Evolutionary conservation across 2,888 invertebrate genomes (phyloP).

Genomic region (Nomada fucata): DNA sequence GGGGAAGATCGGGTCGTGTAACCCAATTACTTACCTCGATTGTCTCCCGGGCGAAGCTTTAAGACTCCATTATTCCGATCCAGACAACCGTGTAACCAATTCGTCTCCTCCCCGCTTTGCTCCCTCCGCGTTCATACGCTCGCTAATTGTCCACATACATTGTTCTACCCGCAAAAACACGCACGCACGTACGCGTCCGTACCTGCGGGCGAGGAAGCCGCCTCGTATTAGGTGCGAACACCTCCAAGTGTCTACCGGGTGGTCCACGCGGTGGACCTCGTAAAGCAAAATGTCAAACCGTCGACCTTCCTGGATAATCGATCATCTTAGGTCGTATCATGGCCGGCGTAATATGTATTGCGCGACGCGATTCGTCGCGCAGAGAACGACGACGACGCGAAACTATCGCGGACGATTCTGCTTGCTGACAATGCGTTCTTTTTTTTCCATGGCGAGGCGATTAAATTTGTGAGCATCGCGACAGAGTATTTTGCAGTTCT

Average conservation of each 20-base stretch:
- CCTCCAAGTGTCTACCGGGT: constrained; percentile 66
- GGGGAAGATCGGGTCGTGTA: neutral
- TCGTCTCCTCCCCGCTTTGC: constrained; percentile 23
- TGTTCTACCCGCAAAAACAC: constrained; percentile 31
- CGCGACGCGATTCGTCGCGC: constrained; percentile 53
- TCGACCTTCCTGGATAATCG: constrained; percentile 66
- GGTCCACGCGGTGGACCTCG: constrained; percentile 56
- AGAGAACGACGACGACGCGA: constrained; percentile 12
- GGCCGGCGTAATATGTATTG: constrained; percentile 28
- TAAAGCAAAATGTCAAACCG: constrained; percentile 61
- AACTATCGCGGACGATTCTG: constrained; percentile 50
- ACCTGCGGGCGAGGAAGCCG: constrained; percentile 31
- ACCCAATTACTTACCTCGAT: constrained; percentile 6
- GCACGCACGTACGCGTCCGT: constrained; percentile 9
- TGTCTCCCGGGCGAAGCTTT: constrained; percentile 26
- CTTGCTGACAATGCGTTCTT: constrained; percentile 40
- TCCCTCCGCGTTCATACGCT: constrained; percentile 3
- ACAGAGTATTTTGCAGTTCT: constrained; percentile 6
- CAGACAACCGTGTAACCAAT: constrained; percentile 30
- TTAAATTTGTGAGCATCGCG: constrained; percentile 55
- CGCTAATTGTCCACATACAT: constrained; percentile 18
- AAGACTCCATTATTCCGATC: constrained; percentile 41
- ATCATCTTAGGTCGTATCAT: constrained; percentile 64
- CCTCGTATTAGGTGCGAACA: constrained; percentile 51
- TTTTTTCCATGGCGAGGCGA: constrained; percentile 32